Conservation (phyloP, 2,888 invertebrate genomes). For the Tipula confusa region DNA sequence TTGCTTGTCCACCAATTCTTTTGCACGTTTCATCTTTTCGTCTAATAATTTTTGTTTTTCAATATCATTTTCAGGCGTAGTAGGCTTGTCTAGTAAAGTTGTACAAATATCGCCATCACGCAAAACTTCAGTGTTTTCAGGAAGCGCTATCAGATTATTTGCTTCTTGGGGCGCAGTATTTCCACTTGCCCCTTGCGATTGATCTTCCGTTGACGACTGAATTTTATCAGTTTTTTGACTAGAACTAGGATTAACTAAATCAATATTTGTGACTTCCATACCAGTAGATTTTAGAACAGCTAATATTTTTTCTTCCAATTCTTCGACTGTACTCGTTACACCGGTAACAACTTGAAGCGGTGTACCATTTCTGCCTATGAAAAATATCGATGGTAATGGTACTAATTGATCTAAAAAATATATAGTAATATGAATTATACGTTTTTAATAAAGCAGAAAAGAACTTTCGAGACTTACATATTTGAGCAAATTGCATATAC, state of each 20-base stretch:
- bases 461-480: slow-evolving; percentile 66
- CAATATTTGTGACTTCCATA: not conserved
- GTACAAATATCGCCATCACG: not conserved
- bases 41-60: slow-evolving; percentile 43
- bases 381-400: slow-evolving; percentile 77
- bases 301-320: slow-evolving; percentile 62
- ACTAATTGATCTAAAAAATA: slow-evolving; percentile 61
- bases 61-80: not conserved
- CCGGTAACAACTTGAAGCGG: slow-evolving; percentile 75
- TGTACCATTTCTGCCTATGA: slow-evolving; percentile 76
- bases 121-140: not conserved
- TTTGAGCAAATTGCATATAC: slow-evolving; percentile 75
- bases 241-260: not conserved
- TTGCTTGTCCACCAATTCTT: slow-evolving; percentile 63
- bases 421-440: not conserved
- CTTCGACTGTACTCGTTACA: slow-evolving; percentile 54
- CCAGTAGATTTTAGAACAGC: slow-evolving; percentile 49
- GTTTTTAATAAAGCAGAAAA: too few species aligned
- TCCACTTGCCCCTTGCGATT: not conserved
- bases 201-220: not conserved
- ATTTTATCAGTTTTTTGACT: not conserved
- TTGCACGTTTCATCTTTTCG: slow-evolving; percentile 58
- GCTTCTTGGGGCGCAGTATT: not conserved
- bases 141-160: not conserved
- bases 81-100: not conserved